A percentile compares a stretch with the other conserved stretches of the same genome.
phyloP scores from a whole-genome alignment of 2,888 invertebrate species.

The Pyrrhosoma nymphula region DNA sequence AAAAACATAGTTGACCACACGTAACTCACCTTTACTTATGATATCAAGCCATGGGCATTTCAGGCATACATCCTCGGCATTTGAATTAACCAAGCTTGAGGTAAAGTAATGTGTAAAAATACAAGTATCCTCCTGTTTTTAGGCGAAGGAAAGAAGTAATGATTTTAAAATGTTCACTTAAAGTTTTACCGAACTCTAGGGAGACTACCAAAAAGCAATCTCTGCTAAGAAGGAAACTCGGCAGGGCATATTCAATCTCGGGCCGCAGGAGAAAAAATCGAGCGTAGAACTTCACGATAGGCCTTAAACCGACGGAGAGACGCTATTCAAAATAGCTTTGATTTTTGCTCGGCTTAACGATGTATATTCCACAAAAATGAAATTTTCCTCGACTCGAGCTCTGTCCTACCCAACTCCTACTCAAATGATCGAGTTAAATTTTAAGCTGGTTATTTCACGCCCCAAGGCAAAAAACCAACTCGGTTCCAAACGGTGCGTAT shows the following conservation, averaged over 20 bases:
- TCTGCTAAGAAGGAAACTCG: background rate
- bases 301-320: background rate
- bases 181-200: too few species aligned
- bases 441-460: constrained; percentile 26
- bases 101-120: too few species aligned
- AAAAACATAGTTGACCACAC: too few species aligned
- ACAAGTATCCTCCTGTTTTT: too few species aligned
- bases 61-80: too few species aligned
- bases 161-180: background rate
- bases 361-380: background rate
- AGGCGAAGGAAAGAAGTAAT: background rate
- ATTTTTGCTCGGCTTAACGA: constrained; percentile 6
- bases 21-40: too few species aligned
- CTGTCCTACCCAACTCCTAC: background rate
- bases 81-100: too few species aligned
- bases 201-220: background rate
- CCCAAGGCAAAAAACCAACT: constrained; percentile 8
- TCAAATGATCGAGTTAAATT: background rate
- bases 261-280: background rate
- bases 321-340: background rate
- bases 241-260: background rate
- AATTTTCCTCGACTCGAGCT: background rate
- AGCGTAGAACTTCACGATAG: background rate
- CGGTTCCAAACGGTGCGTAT: background rate
- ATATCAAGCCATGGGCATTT: too few species aligned